Evolutionary conservation across 2,888 invertebrate species (phyloP).

Genomic region (Glomeris marginata): DNA sequence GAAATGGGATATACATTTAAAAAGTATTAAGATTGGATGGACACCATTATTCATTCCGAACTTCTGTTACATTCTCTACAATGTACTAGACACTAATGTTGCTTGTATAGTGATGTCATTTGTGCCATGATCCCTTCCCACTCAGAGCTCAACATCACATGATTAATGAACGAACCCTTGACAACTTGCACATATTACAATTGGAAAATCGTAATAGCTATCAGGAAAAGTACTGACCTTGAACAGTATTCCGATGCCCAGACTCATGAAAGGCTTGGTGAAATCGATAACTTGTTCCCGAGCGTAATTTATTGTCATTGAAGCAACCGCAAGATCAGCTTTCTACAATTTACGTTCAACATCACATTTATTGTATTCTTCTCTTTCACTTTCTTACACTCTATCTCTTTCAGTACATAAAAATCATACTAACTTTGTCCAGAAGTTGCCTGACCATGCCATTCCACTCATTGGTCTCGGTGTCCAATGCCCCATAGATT

Average conservation of each 20-base stretch:
- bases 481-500: conserved; percentile 79
- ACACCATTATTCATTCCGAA: no score
- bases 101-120: no score
- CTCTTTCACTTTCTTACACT: background rate
- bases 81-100: no score
- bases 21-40: no score
- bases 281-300: conserved; percentile 91
- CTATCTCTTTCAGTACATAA: background rate
- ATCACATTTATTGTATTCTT: background rate
- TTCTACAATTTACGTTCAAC: conserved; percentile 40
- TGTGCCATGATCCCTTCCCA: no score
- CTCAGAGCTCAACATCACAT: no score
- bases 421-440: conserved; percentile 48
- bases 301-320: conserved; percentile 95
- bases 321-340: conserved; percentile 90
- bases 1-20: no score
- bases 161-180: no score
- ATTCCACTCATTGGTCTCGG: conserved; percentile 76
- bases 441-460: conserved; percentile 74
- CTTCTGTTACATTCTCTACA: no score
- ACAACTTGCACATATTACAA: no score
- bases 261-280: conserved; percentile 95
- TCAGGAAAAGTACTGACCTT: conserved; percentile 42
- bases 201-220: no score
- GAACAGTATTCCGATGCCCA: conserved; percentile 90